A percentile compares a stretch with the other conserved stretches of the same genome.
phyloP scores from a whole-genome alignment of 2,888 invertebrate species.

The Polyommatus iphigenia region DNA sequence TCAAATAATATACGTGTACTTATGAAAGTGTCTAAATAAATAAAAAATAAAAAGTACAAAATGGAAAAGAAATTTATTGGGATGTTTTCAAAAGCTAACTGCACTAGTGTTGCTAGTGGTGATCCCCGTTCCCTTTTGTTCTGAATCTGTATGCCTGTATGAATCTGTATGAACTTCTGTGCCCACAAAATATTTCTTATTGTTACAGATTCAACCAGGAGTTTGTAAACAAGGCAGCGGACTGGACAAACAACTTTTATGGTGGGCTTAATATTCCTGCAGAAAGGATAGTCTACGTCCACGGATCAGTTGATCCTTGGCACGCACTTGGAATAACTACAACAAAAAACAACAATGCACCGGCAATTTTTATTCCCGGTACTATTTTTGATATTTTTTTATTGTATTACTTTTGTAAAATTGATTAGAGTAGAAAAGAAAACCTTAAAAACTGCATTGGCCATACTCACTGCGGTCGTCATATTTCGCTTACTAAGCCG shows the following conservation, averaged over 20 bases:
- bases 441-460: too few species aligned
- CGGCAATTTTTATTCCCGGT: constrained; percentile 89
- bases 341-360: constrained; percentile 77
- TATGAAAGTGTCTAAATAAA: too few species aligned
- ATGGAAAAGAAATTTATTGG: too few species aligned
- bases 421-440: background rate
- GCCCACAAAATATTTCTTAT: constrained; percentile 6
- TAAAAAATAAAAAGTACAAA: too few species aligned
- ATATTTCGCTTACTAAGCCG: too few species aligned
- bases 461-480: too few species aligned
- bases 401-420: background rate
- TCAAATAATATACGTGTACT: too few species aligned
- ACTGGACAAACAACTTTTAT: constrained; percentile 88
- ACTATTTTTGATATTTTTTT: constrained; percentile 36
- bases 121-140: background rate
- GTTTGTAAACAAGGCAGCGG: constrained; percentile 82
- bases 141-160: background rate
- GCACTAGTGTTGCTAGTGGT: background rate
- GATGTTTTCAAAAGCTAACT: too few species aligned
- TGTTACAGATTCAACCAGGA: constrained; percentile 78
- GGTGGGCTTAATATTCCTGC: constrained; percentile 86
- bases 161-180: background rate
- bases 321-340: constrained; percentile 87
- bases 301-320: constrained; percentile 95
- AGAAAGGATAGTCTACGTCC: constrained; percentile 89